Base-by-base conservation (phyloP, 1,140 invertebrate genomes). In the Procambarus clarkii region DNA sequence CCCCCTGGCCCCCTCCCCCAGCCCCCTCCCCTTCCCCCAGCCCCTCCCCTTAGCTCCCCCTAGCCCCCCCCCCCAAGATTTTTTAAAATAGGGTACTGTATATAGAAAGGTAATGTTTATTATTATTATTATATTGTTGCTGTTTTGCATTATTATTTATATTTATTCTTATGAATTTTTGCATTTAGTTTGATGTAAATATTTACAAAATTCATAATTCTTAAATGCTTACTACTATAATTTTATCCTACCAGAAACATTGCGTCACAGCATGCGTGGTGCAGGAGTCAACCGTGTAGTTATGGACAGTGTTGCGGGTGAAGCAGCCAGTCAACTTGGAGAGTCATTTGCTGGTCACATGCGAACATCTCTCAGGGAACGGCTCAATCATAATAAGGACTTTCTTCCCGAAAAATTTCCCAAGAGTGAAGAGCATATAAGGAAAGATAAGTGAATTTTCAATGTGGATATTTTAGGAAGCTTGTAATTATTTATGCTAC, bases 201-300 rank as follows among this genome's bases (percentile, higher is more conserved):
- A 69, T 69, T 15, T 69, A 69, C 0, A 34, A 34, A 34, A 54
- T 54, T 54, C 50, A 54, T 54, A 54, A 54, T 54, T 54, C 13
- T 54, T 13, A 48, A 79, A 46, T 50, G 50, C 18, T 7, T 5
- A 4, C 18, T 15, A 13, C 18, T 24, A 8, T 24, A 48, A 24
- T 77, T n/a, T 34, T 69, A n/a, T 86, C 8, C 34, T 58, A 54
- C 11, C 88, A 92, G 92, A 92, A 24, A 92, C 92, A 3, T 50
- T 92, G 44, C 88, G 92, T 3, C 84, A 90, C 76, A 91, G 92
- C 60, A 92, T 92, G 92, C 76, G 92, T 24, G 89, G 88, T 45
- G 92, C 88, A 9, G 92, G 88, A 21, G 85, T 92, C n/a, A 92
- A 91, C 60, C 50, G 88, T 34, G 84, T 91, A 18, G 88, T 92